Base-by-base conservation (phyloP, 2,113 vertebrate species). In the Corythoichthys intestinalis region DNA sequence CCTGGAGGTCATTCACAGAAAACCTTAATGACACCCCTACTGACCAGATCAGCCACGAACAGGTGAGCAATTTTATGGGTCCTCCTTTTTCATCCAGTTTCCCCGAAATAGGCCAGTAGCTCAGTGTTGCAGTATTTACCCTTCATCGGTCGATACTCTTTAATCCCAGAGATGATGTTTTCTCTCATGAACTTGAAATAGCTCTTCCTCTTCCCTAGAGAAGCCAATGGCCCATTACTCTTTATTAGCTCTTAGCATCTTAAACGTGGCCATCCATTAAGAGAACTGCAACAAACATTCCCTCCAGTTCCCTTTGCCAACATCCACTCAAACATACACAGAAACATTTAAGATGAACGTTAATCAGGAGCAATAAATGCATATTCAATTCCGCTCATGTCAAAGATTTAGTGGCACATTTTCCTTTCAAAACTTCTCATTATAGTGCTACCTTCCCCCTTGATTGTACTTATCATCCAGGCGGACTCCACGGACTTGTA, bases 221-320 rank as follows among this genome's bases (percentile, higher is more conserved):
- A 82, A 79, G 78, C 81, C 77, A 77, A 75, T 65, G 70, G 75
- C 72, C 84, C 82, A 89, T 90, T 91, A 88, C 78, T 91, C 88
- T 86, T 87, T 88, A 91, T 91, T 90, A 90, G 83, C 84, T 85
- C 84, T 87, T 83, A 89, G 76, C 72, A 73, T 88, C 85, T 84
- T 85, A 85, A 85, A 89, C 82, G 86, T 81, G 85, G 73, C 80
- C 77, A 83, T 87, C 86, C 85, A 89, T 91, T 89, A 86, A 78
- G 79, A 48, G 73, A 34, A 11, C 79, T 62, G 75, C 74, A 85
- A 78, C 77, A 82, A 81, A 83, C 81, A 80, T 73, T 66, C 81
- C 63, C 76, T 80, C 70, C 68, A 67, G 83, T 76, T 71, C 72
- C 57, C 69, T 57, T 69, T 72, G 76, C 70, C 66, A 74, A 66